Evolutionary conservation across 2,113 vertebrate genomes (phyloP), one percentile per base, ranked within the genome.

Genomic region (Anhinga anhinga): DNA sequence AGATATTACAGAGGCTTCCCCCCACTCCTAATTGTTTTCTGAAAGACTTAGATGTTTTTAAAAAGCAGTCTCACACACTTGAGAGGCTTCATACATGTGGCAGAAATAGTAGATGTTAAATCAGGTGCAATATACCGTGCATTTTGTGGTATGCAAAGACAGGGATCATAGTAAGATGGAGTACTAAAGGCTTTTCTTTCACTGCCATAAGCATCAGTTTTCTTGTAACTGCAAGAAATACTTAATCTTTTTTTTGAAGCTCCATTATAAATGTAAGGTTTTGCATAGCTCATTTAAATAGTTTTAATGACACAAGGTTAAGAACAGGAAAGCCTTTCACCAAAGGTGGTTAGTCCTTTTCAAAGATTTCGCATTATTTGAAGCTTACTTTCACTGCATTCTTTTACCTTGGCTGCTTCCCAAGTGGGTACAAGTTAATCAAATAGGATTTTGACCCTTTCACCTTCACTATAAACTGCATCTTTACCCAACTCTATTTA

Each of bases 401-500:
- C 89, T 93, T 98, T 96, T 98, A 96, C 34, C 88, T 56, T 94
- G 90, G 96, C 95, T 95, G 67, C 73, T 83, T 96, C 91, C 95
- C 95, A 97, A 96, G 79, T 85, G 92, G 63, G 73, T 88, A 66
- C 92, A 96, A 97, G 84, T 95, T 98, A 98, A 97, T 98, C 97
- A 97, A 97, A 95, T 79, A 93, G 90, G 95, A 96, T 98, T 98
- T 93, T 71, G 86, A 97, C 93, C 95, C 85, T 97, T 94, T 97
- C 96, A 97, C 97, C 93, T 90, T 93, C 53, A 50, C 66, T 93
- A 92, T 66, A 97, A 86, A 96, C 95, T 94, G 87, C 82, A 97
- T 96, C 73, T 79, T 97, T 97, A 87, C 96, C 95, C 97, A 95
- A 96, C 93, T 96, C 91, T 93, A 98, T 97, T 98, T 98, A 98